These are phyloP conservation scores for Rhagoletis pomonella DNA, from an alignment of 1,140 invertebrate species.

Conservation along the genomic window DNA sequence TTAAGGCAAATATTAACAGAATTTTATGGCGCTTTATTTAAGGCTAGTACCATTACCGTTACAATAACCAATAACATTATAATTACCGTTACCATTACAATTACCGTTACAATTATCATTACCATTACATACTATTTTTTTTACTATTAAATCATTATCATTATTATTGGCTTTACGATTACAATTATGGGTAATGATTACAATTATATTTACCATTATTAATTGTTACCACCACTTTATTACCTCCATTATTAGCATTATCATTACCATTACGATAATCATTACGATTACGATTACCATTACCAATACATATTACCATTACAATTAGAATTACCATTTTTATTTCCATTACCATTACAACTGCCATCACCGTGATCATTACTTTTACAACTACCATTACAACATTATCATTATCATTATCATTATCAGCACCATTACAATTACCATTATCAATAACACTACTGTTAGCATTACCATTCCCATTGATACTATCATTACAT, in stretches of 20 bases:
- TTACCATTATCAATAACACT: not conserved
- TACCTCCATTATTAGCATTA: no score
- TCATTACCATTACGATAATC: no score
- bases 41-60: not conserved
- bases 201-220: not conserved
- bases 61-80: no score
- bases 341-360: not conserved
- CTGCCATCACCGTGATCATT: not conserved
- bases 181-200: not conserved
- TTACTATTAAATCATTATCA: not conserved
- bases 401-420: not conserved
- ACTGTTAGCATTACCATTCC: not conserved
- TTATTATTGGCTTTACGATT: not conserved
- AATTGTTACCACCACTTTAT: not conserved
- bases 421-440: not conserved
- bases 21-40: no score
- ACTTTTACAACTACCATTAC: not conserved
- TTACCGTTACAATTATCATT: not conserved
- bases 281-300: not conserved
- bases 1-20: not conserved
- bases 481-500: no score
- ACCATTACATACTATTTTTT: not conserved
- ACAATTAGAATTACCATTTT: not conserved
- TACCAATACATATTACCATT: not conserved
- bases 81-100: no score